phyloP scores from a whole-genome alignment of 1,140 invertebrate genomes.

The Drosophila orena region DNA sequence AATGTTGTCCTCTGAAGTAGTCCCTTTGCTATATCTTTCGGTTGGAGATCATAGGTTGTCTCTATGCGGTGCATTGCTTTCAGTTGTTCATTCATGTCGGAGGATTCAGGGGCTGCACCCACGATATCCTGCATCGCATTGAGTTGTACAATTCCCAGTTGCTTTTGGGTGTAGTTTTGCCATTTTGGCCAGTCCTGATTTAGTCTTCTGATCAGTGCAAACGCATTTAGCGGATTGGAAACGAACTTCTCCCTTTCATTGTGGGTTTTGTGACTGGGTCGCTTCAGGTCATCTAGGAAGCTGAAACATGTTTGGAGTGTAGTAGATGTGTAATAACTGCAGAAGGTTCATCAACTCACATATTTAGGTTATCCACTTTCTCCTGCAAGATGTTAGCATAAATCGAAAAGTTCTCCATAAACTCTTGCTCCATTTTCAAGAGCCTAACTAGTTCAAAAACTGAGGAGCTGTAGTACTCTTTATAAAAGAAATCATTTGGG shows the following conservation, averaged over 20 bases:
- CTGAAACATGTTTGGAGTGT: background rate
- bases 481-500: background rate
- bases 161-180: constrained; percentile 30
- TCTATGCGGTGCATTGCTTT: constrained; percentile 95
- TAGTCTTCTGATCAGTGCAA: constrained; percentile 52
- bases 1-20: constrained; percentile 92
- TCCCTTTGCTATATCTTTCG: constrained; percentile 93
- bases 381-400: constrained; percentile 31
- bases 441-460: constrained; percentile 23
- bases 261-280: constrained; percentile 90
- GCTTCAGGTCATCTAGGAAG: constrained; percentile 18
- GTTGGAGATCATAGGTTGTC: constrained; percentile 96
- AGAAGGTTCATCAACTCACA: constrained; percentile 16
- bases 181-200: constrained; percentile 55
- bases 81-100: constrained; percentile 96
- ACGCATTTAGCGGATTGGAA: constrained; percentile 61
- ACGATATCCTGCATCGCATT: constrained; percentile 89
- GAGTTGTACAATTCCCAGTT: constrained; percentile 11
- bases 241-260: constrained; percentile 86
- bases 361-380: constrained; percentile 34
- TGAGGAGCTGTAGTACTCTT: constrained; percentile 32
- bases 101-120: constrained; percentile 91
- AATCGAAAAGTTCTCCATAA: constrained; percentile 23
- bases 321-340: background rate
- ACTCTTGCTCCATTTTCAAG: constrained; percentile 27